Percentiles rank a stretch among this genome's conserved stretches.
Conservation (phyloP, 1,140 invertebrate species). For the Aricia agestis region DNA sequence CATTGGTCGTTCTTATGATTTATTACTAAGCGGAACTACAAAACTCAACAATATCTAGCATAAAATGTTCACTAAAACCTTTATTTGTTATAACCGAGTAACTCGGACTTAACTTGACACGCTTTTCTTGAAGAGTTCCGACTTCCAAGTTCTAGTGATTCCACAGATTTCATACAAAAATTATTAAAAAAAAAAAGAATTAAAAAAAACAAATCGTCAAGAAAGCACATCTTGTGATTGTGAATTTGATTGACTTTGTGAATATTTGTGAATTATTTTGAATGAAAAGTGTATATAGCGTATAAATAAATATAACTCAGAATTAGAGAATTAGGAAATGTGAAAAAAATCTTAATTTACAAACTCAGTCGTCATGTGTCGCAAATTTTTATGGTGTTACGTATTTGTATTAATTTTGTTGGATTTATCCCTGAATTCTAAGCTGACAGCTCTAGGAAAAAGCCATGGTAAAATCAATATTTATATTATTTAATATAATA, state of each 20-base stretch:
- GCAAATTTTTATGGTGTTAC: constrained; percentile 65
- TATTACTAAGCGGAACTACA: too few relatives aligned
- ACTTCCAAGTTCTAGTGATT: too few relatives aligned
- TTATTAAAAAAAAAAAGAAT: not conserved
- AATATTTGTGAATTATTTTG: constrained; percentile 26
- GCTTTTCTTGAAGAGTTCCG: too few relatives aligned
- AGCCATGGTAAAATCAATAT: constrained; percentile 72
- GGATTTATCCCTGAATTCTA: constrained; percentile 64
- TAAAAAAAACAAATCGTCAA: constrained; percentile 6
- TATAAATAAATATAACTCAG: constrained; percentile 36
- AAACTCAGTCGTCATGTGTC: constrained; percentile 56
- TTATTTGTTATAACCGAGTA: too few relatives aligned
- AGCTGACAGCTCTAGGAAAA: constrained; percentile 67
- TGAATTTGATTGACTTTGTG: constrained; percentile 19
- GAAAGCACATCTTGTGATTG: constrained; percentile 52
- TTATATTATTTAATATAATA: constrained; percentile 23
- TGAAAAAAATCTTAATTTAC: constrained; percentile 48
- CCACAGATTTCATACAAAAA: too few relatives aligned
- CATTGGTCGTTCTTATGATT: too few relatives aligned
- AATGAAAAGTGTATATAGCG: constrained; percentile 42
- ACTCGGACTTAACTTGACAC: too few relatives aligned
- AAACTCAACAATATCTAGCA: too few relatives aligned
- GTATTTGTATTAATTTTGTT: constrained; percentile 64
- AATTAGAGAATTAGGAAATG: constrained; percentile 49
- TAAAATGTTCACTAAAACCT: too few relatives aligned